Base-by-base conservation (phyloP, 2,888 invertebrate genomes). In the Philereme transversata region DNA sequence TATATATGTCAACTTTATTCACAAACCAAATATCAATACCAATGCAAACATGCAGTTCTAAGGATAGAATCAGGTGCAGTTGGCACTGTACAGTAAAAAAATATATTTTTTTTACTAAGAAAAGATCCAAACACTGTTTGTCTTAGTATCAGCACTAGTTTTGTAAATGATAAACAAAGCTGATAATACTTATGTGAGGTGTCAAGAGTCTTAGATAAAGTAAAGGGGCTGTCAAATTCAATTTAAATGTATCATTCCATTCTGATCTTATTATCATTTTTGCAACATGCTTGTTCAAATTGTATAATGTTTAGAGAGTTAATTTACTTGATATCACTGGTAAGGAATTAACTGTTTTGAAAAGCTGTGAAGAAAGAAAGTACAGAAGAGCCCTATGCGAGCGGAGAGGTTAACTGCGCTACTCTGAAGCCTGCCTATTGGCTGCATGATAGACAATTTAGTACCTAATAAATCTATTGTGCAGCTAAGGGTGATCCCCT, bases 61-160 rank as follows among this genome's bases (percentile, higher is more conserved):
- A 49, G 34, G 8, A n/a, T 8, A 5, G 10, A 61, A 7, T 49
- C 10, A 34, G 41, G 22, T 53, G 41, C 34, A 22, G 22, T 22
- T 22, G 22, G 22, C 44, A 60, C 45, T 36, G 48, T n/a, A 45
- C 22, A 58, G 5, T 33, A n/a, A 40, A 3, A n/a, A 51, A 57
- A 57, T 47, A 62, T 63, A 58, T 56, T 45, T 56, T 22, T 41
- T 41, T 45, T 59, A 46, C 38, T 46, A 53, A 59, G n/a, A 63
- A 50, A 53, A 56, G 41, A 50, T 44, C 34, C 7, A 52, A 61
- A 45, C 44, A 49, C 8, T 41, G 45, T 55, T 56, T 63, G 43
- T 36, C 4, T 35, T 52, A 40, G 49, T 60, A 64, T 57, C 57
- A 60, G 60, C 33, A 51, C 41, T 47, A 51, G 60, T 56, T 62